Base-by-base conservation (phyloP, 2,888 invertebrate species). In the Oasisia sp. region DNA sequence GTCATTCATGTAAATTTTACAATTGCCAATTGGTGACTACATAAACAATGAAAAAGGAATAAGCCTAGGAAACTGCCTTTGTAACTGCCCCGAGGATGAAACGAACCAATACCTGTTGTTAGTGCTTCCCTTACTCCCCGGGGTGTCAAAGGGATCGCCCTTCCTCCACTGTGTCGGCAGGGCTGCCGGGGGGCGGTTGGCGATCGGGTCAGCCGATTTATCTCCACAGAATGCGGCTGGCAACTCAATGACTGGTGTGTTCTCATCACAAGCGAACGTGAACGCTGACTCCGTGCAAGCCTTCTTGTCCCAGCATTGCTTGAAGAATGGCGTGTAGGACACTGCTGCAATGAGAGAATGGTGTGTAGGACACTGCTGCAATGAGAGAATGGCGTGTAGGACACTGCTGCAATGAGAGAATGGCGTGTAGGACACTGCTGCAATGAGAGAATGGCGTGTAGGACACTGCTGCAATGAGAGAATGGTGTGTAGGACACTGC, bases 221-320 rank as follows among this genome's bases (percentile, higher is more conserved):
- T 74, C 74, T n/a, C 74, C 74, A 74, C 74, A 74, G 7, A 74
- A 27, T n/a, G 74, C 74, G 19, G 7, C 3, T 74, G 74, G 74
- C 74, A 74, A 5, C 74, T 74, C 74, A 19, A 74, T 74, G 27
- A 94, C 44, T 94, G 93, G 92, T 92, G 94, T 94, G 45, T 94
- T 94, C 91, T 95, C 95, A 44, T 95, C 95, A 91, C 93, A 92
- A 0, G 94, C 93, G 90, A 93, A 93, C n/a, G 58, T 94, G 89
- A 94, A 95, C 11, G 95, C 94, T 95, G 98, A 98, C 96, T 99
- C 99, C 92, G 99, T 99, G 97, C 99, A 98, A 50, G 98, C 98
- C 95, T 99, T 98, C 95, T 98, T 98, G 96, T 99, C 98, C 99
- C 98, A 99, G 38, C 98, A 99, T 96, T 98, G 98, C 96, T 98